Base-by-base conservation (phyloP, 2,113 vertebrate species). In the Scomber japonicus region DNA sequence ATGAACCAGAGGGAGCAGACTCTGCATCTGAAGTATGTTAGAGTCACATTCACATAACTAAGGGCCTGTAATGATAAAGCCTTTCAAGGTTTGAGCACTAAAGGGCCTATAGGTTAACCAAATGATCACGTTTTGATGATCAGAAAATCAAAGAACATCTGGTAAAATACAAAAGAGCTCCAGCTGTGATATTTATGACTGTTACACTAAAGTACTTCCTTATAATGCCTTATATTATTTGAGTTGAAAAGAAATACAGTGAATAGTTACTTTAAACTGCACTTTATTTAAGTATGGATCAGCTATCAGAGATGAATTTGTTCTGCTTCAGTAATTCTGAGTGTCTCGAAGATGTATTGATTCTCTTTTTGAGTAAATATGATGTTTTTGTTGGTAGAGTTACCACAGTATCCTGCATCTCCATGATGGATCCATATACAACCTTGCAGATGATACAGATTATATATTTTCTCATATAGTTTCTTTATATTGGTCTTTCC, bases 11-110 rank as follows among this genome's bases (percentile, higher is more conserved):
- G 30, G 31, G 57, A 30, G 83, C 69, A 13, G 44, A 68, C 14
- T 69, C 80, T 53, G 71, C 46, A 17, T 68, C 64, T 59, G 75
- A 90, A 62, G 61, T 64, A 30, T 70, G 75, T 9, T 57, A 21
- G 45, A 78, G 30, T 27, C n/a, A 40, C 35, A 40, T 10, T 9
- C 35, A 40, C 35, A 40, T 9, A 9, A 7, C 35, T 40, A 40
- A 9, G 8, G 35, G 35, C 35, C 35, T 40, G 35, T 40, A 40
- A 9, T 40, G 7, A 40, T 40, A 40, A 40, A 40, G 35, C 35
- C 6, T 8, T 40, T 40, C 35, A 40, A 40, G 35, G 35, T 40
- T 40, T 2, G 35, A 40, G 35, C 35, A 40, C 35, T 40, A 40
- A 40, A 40, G 9, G 35, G 9, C 35, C 35, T 40, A 40, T 9